A percentile compares a stretch with the other conserved stretches of the same genome.
Conservation (phyloP, 2,888 invertebrate genomes). For the Pseudococcus longispinus region DNA sequence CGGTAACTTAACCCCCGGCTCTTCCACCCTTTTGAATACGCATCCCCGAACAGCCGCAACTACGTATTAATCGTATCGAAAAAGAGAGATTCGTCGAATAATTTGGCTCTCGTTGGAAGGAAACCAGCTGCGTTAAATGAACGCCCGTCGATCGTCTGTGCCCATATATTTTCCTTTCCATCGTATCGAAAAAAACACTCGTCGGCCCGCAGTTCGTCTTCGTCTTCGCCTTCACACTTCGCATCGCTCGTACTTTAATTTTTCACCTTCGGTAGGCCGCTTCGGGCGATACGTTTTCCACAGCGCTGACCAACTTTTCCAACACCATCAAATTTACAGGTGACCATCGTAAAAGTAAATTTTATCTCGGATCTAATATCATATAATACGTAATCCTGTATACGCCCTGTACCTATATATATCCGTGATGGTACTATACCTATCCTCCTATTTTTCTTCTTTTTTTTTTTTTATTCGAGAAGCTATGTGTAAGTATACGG, state of each 20-base stretch:
- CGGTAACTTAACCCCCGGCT: not conserved
- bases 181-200: not conserved
- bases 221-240: not conserved
- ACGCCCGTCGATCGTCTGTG: not conserved
- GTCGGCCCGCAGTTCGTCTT: not conserved
- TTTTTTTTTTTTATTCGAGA: not conserved
- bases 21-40: too few species aligned
- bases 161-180: not conserved
- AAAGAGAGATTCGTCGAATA: constrained; percentile 9
- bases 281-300: not conserved
- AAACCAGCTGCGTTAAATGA: constrained; percentile 9
- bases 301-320: not conserved
- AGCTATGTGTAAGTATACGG: not conserved
- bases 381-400: not conserved
- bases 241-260: constrained; percentile 1
- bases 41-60: not conserved
- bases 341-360: constrained; percentile 31
- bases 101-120: constrained; percentile 9
- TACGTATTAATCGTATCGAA: not conserved
- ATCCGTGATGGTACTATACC: not conserved
- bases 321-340: constrained; percentile 4
- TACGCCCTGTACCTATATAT: not conserved
- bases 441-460: not conserved
- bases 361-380: constrained; percentile 14
- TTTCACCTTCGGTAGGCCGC: not conserved